These are phyloP conservation scores for Ips nitidus DNA, from an alignment of 1,140 invertebrate species.

Conservation along the genomic window DNA sequence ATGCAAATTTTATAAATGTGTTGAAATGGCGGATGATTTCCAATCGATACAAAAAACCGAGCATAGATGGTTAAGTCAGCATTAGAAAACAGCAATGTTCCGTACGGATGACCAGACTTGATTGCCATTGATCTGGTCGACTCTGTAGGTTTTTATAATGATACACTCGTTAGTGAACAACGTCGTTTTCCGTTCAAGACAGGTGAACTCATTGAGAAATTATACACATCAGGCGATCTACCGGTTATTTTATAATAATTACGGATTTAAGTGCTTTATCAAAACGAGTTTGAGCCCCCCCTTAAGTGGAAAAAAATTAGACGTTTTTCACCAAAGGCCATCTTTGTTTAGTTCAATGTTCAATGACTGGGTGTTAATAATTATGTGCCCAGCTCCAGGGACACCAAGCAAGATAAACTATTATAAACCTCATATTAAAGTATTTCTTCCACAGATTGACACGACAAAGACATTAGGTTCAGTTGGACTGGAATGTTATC, in stretches of 20 bases:
- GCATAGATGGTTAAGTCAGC: neutral
- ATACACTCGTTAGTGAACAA: slow-evolving; percentile 47
- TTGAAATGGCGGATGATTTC: no score
- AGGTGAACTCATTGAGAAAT: slow-evolving; percentile 34
- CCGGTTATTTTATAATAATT: slow-evolving; percentile 1
- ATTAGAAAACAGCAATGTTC: neutral
- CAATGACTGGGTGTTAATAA: no score
- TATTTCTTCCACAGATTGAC: no score
- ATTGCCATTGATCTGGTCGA: slow-evolving; percentile 22
- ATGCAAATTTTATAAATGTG: neutral
- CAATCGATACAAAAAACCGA: no score
- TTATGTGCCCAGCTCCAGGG: no score
- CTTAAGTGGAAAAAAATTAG: no score
- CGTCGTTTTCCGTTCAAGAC: slow-evolving; percentile 40
- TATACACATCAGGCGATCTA: slow-evolving; percentile 17
- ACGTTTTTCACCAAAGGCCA: no score
- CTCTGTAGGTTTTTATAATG: slow-evolving; percentile 43
- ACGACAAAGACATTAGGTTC: no score
- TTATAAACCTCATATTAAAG: no score
- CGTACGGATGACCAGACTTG: slow-evolving; percentile 7
- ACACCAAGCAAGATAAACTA: no score
- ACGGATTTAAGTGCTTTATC: slow-evolving; percentile 3
- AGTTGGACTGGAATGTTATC: no score
- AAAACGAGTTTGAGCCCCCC: neutral
- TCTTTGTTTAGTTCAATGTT: no score